Percentiles rank a stretch among this genome's conserved stretches.
Evolutionary conservation across 2,113 vertebrate genomes (phyloP).

Genomic region (Brachionichthys hirsutus): DNA sequence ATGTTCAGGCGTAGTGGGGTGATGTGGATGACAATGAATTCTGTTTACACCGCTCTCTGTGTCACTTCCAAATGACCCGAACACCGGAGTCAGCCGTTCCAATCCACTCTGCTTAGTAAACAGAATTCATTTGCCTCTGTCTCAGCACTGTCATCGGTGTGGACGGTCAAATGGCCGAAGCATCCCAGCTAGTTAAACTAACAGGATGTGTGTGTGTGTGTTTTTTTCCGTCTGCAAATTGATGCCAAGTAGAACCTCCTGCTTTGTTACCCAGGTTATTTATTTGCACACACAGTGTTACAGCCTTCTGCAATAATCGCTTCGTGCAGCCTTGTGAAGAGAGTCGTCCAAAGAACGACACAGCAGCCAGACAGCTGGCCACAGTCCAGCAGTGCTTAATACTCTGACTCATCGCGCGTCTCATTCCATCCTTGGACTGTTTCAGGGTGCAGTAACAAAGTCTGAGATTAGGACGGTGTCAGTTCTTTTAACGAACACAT

Average conservation of each 20-base stretch:
- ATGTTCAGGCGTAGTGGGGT: conserved; percentile 13
- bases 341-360: neutral
- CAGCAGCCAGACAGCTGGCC: neutral
- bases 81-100: conserved; percentile 16
- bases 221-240: neutral
- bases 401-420: conserved; percentile 34
- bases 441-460: conserved; percentile 43
- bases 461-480: conserved; percentile 52
- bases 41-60: conserved; percentile 32
- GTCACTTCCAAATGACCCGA: conserved; percentile 33
- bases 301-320: neutral
- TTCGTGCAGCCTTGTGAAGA: neutral
- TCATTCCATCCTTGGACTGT: conserved; percentile 32
- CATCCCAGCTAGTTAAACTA: conserved; percentile 12
- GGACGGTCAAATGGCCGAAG: neutral
- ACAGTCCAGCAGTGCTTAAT: conserved; percentile 28
- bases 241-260: neutral
- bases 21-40: conserved; percentile 30
- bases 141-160: neutral
- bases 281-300: conserved; percentile 2
- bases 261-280: conserved; percentile 1
- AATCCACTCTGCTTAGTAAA: conserved; percentile 41
- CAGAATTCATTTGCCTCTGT: conserved; percentile 27
- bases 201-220: neutral
- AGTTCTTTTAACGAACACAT: conserved; percentile 22